Evolutionary conservation across 2,888 invertebrate genomes (phyloP).

Genomic region (Drosophila cognata): DNA sequence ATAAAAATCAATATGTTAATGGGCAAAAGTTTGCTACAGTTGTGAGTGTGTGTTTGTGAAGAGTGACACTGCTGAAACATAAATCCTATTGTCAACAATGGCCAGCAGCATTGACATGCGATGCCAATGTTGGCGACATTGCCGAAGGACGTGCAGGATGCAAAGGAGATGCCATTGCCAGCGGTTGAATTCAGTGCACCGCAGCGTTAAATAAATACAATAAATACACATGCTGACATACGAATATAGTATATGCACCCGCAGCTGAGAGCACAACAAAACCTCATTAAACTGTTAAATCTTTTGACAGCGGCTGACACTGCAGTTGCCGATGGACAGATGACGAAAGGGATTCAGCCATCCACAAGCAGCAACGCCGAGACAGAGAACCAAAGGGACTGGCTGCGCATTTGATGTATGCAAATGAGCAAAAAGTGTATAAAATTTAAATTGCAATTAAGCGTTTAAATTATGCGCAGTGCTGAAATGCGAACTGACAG

Average conservation of each 20-base stretch:
- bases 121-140: conserved; percentile 42
- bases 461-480: conserved; percentile 58
- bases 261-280: conserved; percentile 65
- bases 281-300: conserved; percentile 80
- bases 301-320: conserved; percentile 68
- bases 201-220: conserved; percentile 74
- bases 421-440: conserved; percentile 32
- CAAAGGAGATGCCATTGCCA: conserved; percentile 21
- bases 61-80: conserved; percentile 75
- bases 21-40: conserved; percentile 67
- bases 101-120: conserved; percentile 76
- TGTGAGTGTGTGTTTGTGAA: conserved; percentile 35
- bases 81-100: conserved; percentile 78
- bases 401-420: conserved; percentile 44
- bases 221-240: conserved; percentile 69
- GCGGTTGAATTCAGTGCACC: conserved; percentile 65
- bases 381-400: conserved; percentile 5
- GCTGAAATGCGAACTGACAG: conserved; percentile 48
- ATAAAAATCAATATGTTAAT: conserved; percentile 80
- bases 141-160: conserved; percentile 27
- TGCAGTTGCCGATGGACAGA: conserved; percentile 35
- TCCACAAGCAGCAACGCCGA: conserved; percentile 1
- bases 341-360: conserved; percentile 33
- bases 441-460: conserved; percentile 71
- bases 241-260: conserved; percentile 43